phyloP scores from a whole-genome alignment of 2,797 vertebrate species.

The Melanotaenia parkinsoni region DNA sequence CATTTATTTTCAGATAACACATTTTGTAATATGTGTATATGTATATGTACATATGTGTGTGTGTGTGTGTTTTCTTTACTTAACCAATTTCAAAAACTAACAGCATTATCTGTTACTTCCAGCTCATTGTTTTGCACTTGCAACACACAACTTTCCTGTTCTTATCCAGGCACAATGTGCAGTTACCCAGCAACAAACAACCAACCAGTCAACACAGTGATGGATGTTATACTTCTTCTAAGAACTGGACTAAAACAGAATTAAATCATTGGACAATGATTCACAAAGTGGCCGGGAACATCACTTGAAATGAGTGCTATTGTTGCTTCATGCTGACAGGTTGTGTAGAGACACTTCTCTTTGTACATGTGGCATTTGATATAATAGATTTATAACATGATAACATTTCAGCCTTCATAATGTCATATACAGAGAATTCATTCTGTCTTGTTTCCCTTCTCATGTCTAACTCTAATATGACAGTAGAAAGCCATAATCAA shows the following conservation, averaged over 20 bases:
- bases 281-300: conserved; percentile 15
- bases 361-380: conserved; percentile 12
- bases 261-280: conserved; percentile 13
- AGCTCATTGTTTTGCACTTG: background rate
- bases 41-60: too few relatives aligned
- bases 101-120: background rate
- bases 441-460: too few relatives aligned
- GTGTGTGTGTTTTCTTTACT: too few relatives aligned
- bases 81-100: too few relatives aligned
- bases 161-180: background rate
- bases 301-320: conserved; percentile 12
- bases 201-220: background rate
- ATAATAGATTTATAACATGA: background rate
- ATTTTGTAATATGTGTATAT: too few relatives aligned
- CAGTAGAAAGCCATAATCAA: too few relatives aligned
- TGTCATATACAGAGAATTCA: background rate
- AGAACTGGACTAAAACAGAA: background rate
- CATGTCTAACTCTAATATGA: too few relatives aligned
- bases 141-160: background rate
- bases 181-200: background rate
- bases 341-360: conserved; percentile 1
- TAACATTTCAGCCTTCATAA: conserved; percentile 1
- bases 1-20: background rate
- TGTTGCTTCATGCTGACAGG: conserved; percentile 6
- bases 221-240: background rate